Evolutionary conservation across 2,113 vertebrate species (phyloP), one percentile per base, ranked within the genome.

Genomic region (Tragulus kanchil): DNA sequence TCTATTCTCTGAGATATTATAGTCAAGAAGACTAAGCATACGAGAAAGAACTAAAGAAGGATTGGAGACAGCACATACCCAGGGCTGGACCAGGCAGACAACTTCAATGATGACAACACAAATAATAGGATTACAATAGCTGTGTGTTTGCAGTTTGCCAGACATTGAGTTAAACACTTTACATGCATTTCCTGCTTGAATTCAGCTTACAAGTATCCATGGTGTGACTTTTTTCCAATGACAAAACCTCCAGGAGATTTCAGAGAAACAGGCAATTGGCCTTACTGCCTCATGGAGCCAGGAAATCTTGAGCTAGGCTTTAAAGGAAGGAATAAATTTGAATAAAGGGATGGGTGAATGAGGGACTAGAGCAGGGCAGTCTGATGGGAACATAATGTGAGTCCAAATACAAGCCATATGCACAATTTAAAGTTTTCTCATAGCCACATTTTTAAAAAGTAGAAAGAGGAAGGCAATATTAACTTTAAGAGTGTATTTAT

Each of bases 391-490:
- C 5, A 19, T 2, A 48, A 17, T 0, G 7, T 21, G 36, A 95
- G 56, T 42, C 94, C 90, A 84, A 69, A 90, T 36, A 84, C 17
- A 89, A 94, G 28, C 36, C 83, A 92, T 23, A 3, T 4, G 6
- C 4, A 10, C 9, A 36, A 52, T 50, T 83, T 75, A 67, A 45
- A 59, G 50, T 89, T 17, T 88, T 48, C 85, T 84, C 31, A 21
- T 31, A 54, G 58, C 15, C 85, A 79, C 36, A 36, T 69, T 81
- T 96, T 93, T 75, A 28, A 77, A 83, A 79, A 71, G 19, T 31
- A 77, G 84, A 85, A 65, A 86, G 23, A 92, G 59, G 77, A 10
- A 92, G 92, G 21, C 13, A 42, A 94, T 94, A 93, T 62, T 69
- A 54, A 71, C 9, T 78, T 93, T 81, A 6, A 48, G 58, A 89